Conservation (phyloP, 2,797 vertebrate species). For the Macropodus opercularis region DNA sequence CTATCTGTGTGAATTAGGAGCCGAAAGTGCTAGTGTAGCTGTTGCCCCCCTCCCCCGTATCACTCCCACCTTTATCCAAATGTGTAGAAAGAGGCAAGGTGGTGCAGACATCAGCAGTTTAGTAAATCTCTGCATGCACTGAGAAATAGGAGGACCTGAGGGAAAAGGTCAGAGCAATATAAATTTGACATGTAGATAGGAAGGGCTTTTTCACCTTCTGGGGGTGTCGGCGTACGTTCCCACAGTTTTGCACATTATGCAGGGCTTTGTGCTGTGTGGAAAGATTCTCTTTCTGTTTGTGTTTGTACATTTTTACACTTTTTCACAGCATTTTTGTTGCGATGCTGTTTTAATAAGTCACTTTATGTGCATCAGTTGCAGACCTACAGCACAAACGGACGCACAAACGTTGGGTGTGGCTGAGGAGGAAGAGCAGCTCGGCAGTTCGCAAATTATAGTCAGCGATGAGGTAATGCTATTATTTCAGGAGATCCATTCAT, state of each 20-base stretch:
- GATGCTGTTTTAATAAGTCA: neutral
- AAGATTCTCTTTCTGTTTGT: constrained; percentile 7
- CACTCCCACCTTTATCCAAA: constrained; percentile 49
- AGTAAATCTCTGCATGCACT: constrained; percentile 52
- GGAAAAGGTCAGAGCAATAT: constrained; percentile 75
- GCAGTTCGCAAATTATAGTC: neutral
- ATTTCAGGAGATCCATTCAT: constrained; percentile 22
- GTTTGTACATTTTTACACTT: neutral
- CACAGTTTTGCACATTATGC: constrained; percentile 17
- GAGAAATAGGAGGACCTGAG: constrained; percentile 55
- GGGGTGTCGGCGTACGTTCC: constrained; percentile 20
- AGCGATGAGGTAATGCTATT: constrained; percentile 21
- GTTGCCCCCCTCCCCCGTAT: constrained; percentile 14
- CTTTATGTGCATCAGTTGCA: neutral
- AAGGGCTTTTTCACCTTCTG: constrained; percentile 47
- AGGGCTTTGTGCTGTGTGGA: constrained; percentile 3
- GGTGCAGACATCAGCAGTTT: constrained; percentile 74
- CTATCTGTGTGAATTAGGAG: constrained; percentile 57
- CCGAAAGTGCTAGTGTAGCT: constrained; percentile 55
- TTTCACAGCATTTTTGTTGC: neutral
- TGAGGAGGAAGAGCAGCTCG: neutral
- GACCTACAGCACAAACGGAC: too few relatives aligned
- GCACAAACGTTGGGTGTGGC: neutral
- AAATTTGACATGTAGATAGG: constrained; percentile 65
- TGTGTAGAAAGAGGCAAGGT: constrained; percentile 52